Percentiles rank a stretch among this genome's conserved stretches.
Evolutionary conservation across 1,140 invertebrate genomes (phyloP).

Genomic region (Drosophila lini): DNA sequence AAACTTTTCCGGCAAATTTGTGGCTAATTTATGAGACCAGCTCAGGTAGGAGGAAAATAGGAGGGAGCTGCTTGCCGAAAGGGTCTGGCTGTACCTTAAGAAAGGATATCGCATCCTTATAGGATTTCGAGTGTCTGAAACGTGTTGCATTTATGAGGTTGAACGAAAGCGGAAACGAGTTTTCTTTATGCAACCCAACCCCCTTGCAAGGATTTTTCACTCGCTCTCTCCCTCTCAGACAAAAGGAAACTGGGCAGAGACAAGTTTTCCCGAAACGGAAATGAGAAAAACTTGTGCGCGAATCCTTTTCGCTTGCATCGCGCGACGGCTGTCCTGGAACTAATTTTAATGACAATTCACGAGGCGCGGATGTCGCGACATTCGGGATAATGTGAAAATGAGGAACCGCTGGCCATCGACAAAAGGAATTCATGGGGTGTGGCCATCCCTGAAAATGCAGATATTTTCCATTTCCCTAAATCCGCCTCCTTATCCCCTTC

Average conservation of each 20-base stretch:
- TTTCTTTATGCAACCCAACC: constrained; percentile 31
- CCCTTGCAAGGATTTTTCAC: constrained; percentile 8
- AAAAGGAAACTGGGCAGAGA: constrained; percentile 68
- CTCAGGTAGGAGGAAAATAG: constrained; percentile 4
- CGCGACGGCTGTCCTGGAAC: constrained; percentile 54
- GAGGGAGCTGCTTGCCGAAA: constrained; percentile 12
- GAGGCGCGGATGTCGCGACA: constrained; percentile 58
- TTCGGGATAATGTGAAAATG: constrained; percentile 49
- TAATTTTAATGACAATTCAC: constrained; percentile 83
- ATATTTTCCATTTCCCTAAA: constrained; percentile 50
- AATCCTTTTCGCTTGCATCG: constrained; percentile 33
- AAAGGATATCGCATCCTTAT: constrained; percentile 24
- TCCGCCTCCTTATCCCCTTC: constrained; percentile 9
- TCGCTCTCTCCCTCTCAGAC: constrained; percentile 12
- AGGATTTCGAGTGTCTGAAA: constrained; percentile 55
- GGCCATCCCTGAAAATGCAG: constrained; percentile 44
- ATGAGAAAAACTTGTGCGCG: constrained; percentile 71
- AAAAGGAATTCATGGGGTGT: constrained; percentile 18
- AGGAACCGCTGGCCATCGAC: constrained; percentile 20
- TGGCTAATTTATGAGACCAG: constrained; percentile 75
- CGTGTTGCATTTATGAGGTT: constrained; percentile 74
- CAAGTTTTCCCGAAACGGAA: constrained; percentile 70
- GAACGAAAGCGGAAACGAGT: constrained; percentile 64
- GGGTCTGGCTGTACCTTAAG: constrained; percentile 42
- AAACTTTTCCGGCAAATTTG: constrained; percentile 79